Evolutionary conservation across 2,888 invertebrate genomes (phyloP).

Genomic region (Eremobia ochroleuca): DNA sequence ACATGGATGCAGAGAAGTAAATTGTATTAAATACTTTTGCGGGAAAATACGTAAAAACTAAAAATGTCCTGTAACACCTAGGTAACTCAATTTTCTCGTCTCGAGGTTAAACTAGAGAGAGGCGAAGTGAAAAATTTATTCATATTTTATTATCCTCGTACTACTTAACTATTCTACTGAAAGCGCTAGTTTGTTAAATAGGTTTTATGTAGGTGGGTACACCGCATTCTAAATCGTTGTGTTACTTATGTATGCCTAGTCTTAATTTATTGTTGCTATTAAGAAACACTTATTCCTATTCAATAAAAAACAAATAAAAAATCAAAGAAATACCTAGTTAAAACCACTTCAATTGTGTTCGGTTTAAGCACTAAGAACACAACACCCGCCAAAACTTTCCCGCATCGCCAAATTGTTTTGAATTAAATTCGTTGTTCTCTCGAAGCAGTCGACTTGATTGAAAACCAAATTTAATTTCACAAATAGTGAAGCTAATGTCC

Average conservation of each 20-base stretch:
- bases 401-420: slow-evolving; percentile 9
- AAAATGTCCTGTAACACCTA: slow-evolving; percentile 7
- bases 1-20: neutral
- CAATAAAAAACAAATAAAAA: neutral
- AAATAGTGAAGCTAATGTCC: slow-evolving; percentile 17
- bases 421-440: slow-evolving; percentile 18
- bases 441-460: slow-evolving; percentile 22
- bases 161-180: slow-evolving; percentile 13
- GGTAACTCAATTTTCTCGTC: slow-evolving; percentile 14
- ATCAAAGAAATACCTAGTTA: neutral
- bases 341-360: neutral
- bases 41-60: neutral
- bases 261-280: neutral
- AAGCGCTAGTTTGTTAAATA: neutral
- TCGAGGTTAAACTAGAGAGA: slow-evolving; percentile 12
- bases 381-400: neutral
- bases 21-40: slow-evolving; percentile 20
- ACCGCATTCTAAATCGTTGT: neutral
- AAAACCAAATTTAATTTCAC: slow-evolving; percentile 36
- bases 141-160: neutral
- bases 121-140: slow-evolving; percentile 13
- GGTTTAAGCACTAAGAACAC: neutral
- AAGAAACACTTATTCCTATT: neutral
- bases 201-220: neutral
- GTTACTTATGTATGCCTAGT: neutral